phyloP scores from a whole-genome alignment of 2,113 vertebrate species.

The Oncorhynchus mykiss region DNA sequence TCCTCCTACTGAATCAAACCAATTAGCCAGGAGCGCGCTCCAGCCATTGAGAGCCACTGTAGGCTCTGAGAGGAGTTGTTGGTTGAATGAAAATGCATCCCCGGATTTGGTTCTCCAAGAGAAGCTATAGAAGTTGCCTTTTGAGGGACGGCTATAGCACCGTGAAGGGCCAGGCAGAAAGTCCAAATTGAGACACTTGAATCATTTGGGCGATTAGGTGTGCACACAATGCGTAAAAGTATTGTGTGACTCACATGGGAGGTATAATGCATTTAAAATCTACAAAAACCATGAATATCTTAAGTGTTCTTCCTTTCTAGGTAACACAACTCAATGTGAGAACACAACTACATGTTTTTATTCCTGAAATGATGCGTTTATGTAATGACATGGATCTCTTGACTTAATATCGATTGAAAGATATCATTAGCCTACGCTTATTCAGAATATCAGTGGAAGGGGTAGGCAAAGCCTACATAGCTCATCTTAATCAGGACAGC shows the following conservation, averaged over 20 bases:
- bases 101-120: conserved; percentile 71
- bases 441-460: too few species aligned
- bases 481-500: too few species aligned
- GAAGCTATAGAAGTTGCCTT: conserved; percentile 7
- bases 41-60: conserved; percentile 79
- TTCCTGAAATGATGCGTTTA: too few species aligned
- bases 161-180: conserved; percentile 21
- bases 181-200: conserved; percentile 1
- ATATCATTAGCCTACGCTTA: too few species aligned
- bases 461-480: too few species aligned
- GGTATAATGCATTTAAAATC: background rate
- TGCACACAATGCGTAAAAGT: background rate
- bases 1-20: conserved; percentile 80
- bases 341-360: too few species aligned
- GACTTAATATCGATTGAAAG: too few species aligned
- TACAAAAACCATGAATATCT: background rate
- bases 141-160: conserved; percentile 27
- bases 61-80: conserved; percentile 79
- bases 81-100: conserved; percentile 75
- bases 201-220: background rate
- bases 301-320: background rate
- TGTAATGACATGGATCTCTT: too few species aligned
- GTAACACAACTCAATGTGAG: background rate
- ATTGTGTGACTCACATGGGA: background rate
- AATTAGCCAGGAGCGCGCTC: conserved; percentile 85